Evolutionary conservation across 2,113 vertebrate species (phyloP).

Genomic region (Gopherus evgoodei): DNA sequence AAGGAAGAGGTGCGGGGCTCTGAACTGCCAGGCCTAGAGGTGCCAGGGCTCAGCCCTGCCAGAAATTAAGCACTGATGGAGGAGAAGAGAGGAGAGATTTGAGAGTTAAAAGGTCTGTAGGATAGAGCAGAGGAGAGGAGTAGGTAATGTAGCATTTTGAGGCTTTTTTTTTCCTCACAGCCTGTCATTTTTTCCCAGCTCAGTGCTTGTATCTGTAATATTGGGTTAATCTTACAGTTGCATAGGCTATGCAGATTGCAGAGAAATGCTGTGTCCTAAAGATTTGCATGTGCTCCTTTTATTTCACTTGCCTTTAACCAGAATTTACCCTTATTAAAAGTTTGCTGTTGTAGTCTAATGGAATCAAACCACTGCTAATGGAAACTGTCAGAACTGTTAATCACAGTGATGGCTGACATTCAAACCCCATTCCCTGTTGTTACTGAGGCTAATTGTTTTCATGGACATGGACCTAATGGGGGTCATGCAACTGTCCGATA

Average conservation of each 20-base stretch:
- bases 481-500: not conserved
- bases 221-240: constrained; percentile 15
- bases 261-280: constrained; percentile 19
- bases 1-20: not conserved
- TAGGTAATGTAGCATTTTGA: not conserved
- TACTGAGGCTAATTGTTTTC: constrained; percentile 34
- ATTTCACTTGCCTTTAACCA: constrained; percentile 42
- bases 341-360: constrained; percentile 35
- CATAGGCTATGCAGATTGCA: not conserved
- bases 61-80: not conserved
- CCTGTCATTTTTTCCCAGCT: not conserved
- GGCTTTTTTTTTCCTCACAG: not conserved
- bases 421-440: constrained; percentile 30
- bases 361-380: constrained; percentile 25
- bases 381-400: constrained; percentile 46
- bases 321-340: constrained; percentile 52
- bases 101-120: not conserved
- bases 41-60: too few species aligned
- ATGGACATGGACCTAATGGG: not conserved
- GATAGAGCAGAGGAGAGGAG: too few species aligned
- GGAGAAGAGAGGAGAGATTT: not conserved
- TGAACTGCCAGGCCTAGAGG: too few species aligned
- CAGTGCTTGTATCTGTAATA: not conserved
- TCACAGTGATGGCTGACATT: constrained; percentile 19
- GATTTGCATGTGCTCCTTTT: not conserved